Conservation (phyloP, 2,113 vertebrate genomes). For the Haemorhous mexicanus region DNA sequence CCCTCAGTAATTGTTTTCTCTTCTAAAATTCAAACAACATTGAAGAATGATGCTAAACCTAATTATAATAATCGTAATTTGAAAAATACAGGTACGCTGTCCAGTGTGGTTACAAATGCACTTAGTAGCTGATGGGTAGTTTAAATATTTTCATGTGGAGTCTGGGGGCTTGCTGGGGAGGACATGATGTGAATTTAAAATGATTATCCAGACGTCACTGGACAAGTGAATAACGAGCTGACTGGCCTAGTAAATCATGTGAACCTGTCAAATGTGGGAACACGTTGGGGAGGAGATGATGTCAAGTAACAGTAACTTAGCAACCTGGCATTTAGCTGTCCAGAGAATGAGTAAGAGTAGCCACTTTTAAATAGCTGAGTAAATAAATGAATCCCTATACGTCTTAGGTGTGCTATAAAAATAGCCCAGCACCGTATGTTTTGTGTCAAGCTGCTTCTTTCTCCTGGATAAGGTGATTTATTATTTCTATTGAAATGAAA, state of each 20-base stretch:
- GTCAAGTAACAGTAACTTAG: conserved; percentile 85
- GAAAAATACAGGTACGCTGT: conserved; percentile 54
- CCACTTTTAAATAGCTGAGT: conserved; percentile 73
- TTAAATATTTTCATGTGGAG: conserved; percentile 73
- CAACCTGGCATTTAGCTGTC: conserved; percentile 78
- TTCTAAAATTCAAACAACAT: conserved; percentile 60
- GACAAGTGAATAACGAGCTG: conserved; percentile 76
- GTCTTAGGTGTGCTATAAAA: conserved; percentile 71
- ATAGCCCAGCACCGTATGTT: conserved; percentile 61
- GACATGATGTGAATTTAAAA: conserved; percentile 79
- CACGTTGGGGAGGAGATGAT: conserved; percentile 80
- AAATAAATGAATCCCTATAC: conserved; percentile 70
- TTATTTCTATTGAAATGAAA: conserved; percentile 69
- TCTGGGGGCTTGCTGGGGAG: conserved; percentile 52
- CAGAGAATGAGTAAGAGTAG: conserved; percentile 67
- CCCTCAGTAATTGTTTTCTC: conserved; percentile 69
- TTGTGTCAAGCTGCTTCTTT: conserved; percentile 64
- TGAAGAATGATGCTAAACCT: conserved; percentile 62
- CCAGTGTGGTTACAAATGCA: conserved; percentile 59
- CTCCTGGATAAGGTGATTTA: conserved; percentile 68
- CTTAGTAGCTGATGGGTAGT: conserved; percentile 61
- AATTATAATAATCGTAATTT: conserved; percentile 67
- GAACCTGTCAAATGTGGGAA: conserved; percentile 78
- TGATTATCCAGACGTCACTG: conserved; percentile 73
- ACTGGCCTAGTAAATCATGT: conserved; percentile 77